These are phyloP conservation scores for Merodon equestris DNA, from an alignment of 2,888 invertebrate species.

Conservation along the genomic window DNA sequence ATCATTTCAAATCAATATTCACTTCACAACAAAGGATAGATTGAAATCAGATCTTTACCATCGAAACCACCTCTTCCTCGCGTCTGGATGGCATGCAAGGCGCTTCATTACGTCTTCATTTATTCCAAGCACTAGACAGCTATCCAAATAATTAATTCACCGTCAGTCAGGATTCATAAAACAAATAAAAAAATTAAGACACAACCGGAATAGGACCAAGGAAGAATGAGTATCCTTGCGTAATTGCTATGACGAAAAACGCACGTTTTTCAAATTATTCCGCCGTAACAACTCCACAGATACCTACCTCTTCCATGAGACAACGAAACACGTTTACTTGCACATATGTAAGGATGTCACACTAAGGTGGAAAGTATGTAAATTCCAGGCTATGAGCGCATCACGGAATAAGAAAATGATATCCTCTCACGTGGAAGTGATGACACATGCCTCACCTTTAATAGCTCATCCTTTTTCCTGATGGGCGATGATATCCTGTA, in stretches of 20 bases:
- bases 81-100: no score
- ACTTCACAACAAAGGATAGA: no score
- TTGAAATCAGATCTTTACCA: no score
- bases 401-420: constrained; percentile 31
- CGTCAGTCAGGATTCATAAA: constrained; percentile 19
- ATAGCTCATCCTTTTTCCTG: constrained; percentile 18
- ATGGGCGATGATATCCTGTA: not conserved
- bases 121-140: constrained; percentile 50
- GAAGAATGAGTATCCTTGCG: constrained; percentile 15
- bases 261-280: constrained; percentile 51
- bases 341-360: constrained; percentile 12
- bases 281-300: constrained; percentile 23
- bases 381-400: constrained; percentile 13
- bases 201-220: not conserved
- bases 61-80: no score
- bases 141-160: constrained; percentile 56
- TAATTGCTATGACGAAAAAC: constrained; percentile 44
- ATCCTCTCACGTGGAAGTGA: constrained; percentile 44
- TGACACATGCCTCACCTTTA: constrained; percentile 30
- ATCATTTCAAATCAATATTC: not conserved
- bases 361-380: constrained; percentile 13
- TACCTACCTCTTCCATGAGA: constrained; percentile 29
- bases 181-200: constrained; percentile 3
- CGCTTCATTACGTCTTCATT: no score
- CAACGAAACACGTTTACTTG: constrained; percentile 2